Base-by-base conservation (phyloP, 2,888 invertebrate genomes). In the Acrobasis suavella region DNA sequence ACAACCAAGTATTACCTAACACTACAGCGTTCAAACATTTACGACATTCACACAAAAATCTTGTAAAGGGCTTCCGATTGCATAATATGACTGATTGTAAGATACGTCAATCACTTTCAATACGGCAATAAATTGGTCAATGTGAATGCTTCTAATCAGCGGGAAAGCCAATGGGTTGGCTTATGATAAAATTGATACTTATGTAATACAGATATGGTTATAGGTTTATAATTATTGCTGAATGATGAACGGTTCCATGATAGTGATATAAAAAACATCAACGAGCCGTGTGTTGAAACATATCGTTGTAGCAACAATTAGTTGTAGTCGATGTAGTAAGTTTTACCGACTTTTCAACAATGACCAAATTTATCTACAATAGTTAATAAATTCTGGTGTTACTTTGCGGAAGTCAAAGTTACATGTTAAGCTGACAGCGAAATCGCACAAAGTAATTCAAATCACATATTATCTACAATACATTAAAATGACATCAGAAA, bases 81-180 rank as follows among this genome's bases (percentile, higher is more conserved):
- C 55, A 62, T 55, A 55, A 62, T 42, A 38, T 39, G 32, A 16
- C 22, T 46, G 62, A 62, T 62, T 62, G 50, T 37, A n/a, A 9
- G 62, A 62, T 62, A 62, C 62, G 60, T 54, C 56, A 52, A 50
- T 64, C 64, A 58, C 37, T 37, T 32, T 16, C 62, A 37, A 60
- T 58, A 62, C 42, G 59, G 50, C 59, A 63, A 63, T 64, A 62
- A 67, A 64, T 62, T 60, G 60, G 46, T 60, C 59, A 51, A 61
- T 42, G 22, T 60, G 49, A 37, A 55, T 62, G 54, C 62, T 54
- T 59, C 62, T 63, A 65, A 68, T 67, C 65, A 64, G 62, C 59
- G 63, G 68, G 71, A 72, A 72, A 72, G 71, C 62, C 60, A 62
- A 58, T 62, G 49, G 64, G 65, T 69, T 65, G 50, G 14, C 37